Evolutionary conservation across 2,113 vertebrate genomes (phyloP).

Genomic region (Chaenogobius annularis): DNA sequence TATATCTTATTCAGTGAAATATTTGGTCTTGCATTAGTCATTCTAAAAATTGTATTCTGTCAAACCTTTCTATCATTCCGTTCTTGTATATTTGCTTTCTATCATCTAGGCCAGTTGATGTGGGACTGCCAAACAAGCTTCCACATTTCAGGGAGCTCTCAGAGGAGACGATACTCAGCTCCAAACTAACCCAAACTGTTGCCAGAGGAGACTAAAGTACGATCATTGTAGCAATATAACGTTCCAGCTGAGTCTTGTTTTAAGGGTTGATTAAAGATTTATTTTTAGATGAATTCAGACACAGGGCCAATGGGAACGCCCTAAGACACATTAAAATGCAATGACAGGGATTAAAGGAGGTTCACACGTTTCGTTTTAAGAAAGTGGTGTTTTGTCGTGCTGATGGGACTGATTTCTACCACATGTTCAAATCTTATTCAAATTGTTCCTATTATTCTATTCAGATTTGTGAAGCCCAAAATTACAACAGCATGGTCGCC

Average conservation of each 20-base stretch:
- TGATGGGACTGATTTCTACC: neutral
- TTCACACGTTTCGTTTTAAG: slow-evolving; percentile 3
- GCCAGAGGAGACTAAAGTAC: slow-evolving; percentile 27
- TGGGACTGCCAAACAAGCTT: slow-evolving; percentile 45
- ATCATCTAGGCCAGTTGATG: slow-evolving; percentile 70
- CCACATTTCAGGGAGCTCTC: slow-evolving; percentile 30
- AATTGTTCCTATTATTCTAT: no score
- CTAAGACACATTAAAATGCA: slow-evolving; percentile 26
- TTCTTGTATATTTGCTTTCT: slow-evolving; percentile 30
- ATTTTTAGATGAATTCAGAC: slow-evolving; percentile 25
- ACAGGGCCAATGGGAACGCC: slow-evolving; percentile 24
- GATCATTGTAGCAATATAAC: slow-evolving; percentile 38
- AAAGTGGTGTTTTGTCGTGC: neutral
- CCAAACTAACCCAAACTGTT: slow-evolving; percentile 35
- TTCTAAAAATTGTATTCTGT: slow-evolving; percentile 24
- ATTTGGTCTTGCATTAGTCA: no score
- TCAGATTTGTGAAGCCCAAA: no score
- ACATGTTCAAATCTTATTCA: no score
- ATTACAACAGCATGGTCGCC: no score
- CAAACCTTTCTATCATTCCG: slow-evolving; percentile 6
- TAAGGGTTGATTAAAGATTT: slow-evolving; percentile 34
- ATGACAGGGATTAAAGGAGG: slow-evolving; percentile 8
- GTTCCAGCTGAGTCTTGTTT: slow-evolving; percentile 45
- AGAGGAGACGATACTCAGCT: slow-evolving; percentile 29
- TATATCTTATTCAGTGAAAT: no score